These are phyloP conservation scores for Apotomis betuletana DNA, from an alignment of 2,888 invertebrate species.

Conservation along the genomic window DNA sequence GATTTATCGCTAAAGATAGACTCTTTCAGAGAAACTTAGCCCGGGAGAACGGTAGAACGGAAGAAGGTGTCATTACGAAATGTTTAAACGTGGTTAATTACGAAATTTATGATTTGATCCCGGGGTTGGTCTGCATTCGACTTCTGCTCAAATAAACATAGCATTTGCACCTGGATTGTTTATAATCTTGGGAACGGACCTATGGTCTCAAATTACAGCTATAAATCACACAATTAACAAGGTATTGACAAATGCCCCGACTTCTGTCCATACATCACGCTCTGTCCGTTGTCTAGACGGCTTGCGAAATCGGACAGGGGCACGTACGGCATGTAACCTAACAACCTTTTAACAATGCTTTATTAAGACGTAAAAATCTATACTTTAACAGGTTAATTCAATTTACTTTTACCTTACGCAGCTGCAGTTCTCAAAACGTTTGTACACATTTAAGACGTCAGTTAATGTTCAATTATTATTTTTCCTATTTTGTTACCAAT, in stretches of 20 bases:
- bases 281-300: slow-evolving; percentile 33
- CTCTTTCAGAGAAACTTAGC: too few relatives aligned
- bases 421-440: too few relatives aligned
- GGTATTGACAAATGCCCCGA: slow-evolving; percentile 31
- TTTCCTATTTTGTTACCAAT: too few relatives aligned
- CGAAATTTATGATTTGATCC: too few relatives aligned
- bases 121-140: background rate
- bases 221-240: slow-evolving; percentile 32
- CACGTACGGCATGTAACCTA: slow-evolving; percentile 11
- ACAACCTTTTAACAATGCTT: slow-evolving; percentile 25
- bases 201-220: background rate
- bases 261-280: slow-evolving; percentile 35
- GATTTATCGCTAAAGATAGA: too few relatives aligned
- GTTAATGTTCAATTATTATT: too few relatives aligned
- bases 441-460: too few relatives aligned
- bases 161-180: background rate
- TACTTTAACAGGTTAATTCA: too few relatives aligned
- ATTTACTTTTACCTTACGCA: too few relatives aligned
- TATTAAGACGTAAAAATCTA: background rate
- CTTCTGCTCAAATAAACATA: background rate
- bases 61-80: too few relatives aligned
- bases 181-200: background rate
- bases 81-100: too few relatives aligned
- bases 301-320: slow-evolving; percentile 27
- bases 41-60: too few relatives aligned